A percentile compares a stretch with the other conserved stretches of the same genome.
These are phyloP conservation scores for Lasioglossum oenotherae DNA, from an alignment of 2,888 invertebrate species.

Conservation along the genomic window DNA sequence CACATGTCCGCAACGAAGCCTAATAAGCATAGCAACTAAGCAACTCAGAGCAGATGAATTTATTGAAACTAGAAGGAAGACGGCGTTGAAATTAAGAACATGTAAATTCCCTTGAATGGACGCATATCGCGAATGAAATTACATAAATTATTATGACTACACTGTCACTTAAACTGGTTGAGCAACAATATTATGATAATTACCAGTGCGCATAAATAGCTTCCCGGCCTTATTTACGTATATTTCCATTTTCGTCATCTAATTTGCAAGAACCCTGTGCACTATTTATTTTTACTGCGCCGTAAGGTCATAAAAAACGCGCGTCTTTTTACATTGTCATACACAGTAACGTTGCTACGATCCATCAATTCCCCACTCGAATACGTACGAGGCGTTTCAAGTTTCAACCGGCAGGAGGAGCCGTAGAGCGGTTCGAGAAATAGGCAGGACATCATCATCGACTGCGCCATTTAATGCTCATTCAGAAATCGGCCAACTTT, in stretches of 20 bases:
- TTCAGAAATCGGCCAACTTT: constrained; percentile 3
- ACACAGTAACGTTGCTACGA: neutral
- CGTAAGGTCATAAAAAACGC: neutral
- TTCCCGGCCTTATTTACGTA: neutral
- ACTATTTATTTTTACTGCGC: neutral
- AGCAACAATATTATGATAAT: neutral
- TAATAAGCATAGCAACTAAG: neutral
- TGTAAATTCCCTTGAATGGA: neutral
- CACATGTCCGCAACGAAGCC: neutral
- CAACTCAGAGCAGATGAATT: neutral
- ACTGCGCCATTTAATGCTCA: neutral
- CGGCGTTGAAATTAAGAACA: neutral
- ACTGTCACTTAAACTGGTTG: neutral
- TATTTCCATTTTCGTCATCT: neutral
- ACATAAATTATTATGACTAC: neutral
- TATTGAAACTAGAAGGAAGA: neutral
- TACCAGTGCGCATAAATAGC: neutral
- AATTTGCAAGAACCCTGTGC: neutral
- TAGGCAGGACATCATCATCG: neutral
- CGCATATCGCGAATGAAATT: neutral
- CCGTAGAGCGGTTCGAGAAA: neutral
- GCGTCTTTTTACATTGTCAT: neutral
- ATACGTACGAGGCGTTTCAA: neutral
- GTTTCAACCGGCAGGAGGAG: neutral
- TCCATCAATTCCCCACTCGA: neutral